phyloP scores from a whole-genome alignment of 2,888 invertebrate species.

The Sialis fuliginosa region DNA sequence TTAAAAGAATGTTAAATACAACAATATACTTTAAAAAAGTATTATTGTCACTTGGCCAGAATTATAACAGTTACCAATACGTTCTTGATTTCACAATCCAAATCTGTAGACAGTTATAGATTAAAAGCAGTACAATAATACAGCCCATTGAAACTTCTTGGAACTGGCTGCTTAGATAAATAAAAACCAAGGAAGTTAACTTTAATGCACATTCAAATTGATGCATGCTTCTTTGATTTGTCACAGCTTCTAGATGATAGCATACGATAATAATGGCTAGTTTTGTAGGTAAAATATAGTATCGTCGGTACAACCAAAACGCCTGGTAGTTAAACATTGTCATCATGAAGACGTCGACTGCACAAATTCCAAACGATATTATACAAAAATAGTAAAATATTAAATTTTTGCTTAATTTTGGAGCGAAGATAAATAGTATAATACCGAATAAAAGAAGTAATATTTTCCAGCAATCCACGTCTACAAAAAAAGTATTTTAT shows the following conservation, averaged over 20 bases:
- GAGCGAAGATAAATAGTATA: conserved; percentile 48
- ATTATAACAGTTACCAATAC: conserved; percentile 34
- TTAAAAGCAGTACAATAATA: conserved; percentile 36
- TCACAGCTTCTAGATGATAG: conserved; percentile 80
- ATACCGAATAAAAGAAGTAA: conserved; percentile 44
- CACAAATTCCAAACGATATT: conserved; percentile 58
- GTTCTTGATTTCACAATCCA: conserved; percentile 30
- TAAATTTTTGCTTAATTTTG: conserved; percentile 54
- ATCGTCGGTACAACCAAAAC: conserved; percentile 37
- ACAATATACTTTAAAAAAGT: neutral
- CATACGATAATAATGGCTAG: conserved; percentile 68
- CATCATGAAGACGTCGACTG: conserved; percentile 52
- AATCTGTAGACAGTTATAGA: conserved; percentile 46
- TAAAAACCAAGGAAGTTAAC: conserved; percentile 43
- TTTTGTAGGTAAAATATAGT: conserved; percentile 51
- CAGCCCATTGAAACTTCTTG: conserved; percentile 58
- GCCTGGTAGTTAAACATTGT: conserved; percentile 52
- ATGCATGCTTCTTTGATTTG: conserved; percentile 63
- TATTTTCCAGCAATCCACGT: conserved; percentile 58
- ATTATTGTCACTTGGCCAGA: too few relatives aligned
- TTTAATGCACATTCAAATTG: conserved; percentile 84
- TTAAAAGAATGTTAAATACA: neutral
- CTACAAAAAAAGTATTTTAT: conserved; percentile 26
- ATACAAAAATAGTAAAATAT: conserved; percentile 80
- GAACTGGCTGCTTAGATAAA: conserved; percentile 71